phyloP scores from a whole-genome alignment of 2,113 vertebrate species.

The Cromileptes altivelis region DNA sequence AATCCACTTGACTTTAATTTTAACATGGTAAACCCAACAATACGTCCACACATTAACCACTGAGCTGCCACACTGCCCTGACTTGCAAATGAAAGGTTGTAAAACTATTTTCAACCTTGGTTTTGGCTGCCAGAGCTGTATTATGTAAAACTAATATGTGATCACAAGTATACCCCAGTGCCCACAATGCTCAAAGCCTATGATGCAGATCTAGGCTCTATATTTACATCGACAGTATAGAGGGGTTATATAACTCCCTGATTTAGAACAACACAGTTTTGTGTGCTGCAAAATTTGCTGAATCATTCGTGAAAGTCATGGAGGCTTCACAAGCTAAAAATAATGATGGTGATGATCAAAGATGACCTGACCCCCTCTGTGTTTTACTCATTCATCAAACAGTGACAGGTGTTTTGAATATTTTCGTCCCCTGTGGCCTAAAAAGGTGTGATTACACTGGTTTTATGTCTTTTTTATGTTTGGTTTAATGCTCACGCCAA shows the following conservation, averaged over 20 bases:
- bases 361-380: neutral
- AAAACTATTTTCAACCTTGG: neutral
- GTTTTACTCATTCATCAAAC: constrained; percentile 5
- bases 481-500: neutral
- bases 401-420: neutral
- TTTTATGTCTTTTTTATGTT: too few relatives aligned
- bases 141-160: constrained; percentile 17
- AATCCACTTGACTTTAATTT: neutral
- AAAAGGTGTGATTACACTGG: neutral
- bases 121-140: neutral
- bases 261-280: constrained; percentile 3
- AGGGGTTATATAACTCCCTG: neutral
- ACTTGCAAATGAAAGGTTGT: constrained; percentile 37
- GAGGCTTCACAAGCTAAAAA: neutral
- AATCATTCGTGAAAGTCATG: neutral
- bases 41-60: neutral
- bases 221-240: constrained; percentile 7
- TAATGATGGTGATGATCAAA: neutral
- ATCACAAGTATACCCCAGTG: neutral
- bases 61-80: neutral
- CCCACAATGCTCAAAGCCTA: neutral
- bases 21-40: neutral
- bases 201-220: constrained; percentile 31
- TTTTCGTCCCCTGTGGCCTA: constrained; percentile 13
- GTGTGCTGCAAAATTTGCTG: neutral